Evolutionary conservation across 2,113 vertebrate genomes (phyloP).

Genomic region (Coryphaenoides rupestris): DNA sequence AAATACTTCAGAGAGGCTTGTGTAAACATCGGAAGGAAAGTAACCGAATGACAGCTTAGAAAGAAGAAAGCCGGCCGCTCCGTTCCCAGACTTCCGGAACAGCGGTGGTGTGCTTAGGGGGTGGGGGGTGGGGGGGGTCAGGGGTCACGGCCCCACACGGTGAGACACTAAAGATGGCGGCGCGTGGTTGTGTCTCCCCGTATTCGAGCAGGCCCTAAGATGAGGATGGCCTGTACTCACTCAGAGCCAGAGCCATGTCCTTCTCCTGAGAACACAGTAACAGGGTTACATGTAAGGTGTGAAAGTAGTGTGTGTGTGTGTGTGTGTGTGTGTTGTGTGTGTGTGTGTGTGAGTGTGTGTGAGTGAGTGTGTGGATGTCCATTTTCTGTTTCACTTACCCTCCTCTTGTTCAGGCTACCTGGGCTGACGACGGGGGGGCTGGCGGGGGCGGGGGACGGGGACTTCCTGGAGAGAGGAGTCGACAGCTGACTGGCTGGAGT

Average conservation of each 20-base stretch:
- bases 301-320: conserved; percentile 14
- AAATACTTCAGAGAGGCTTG: too few species aligned
- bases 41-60: too few species aligned
- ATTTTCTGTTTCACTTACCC: conserved; percentile 81
- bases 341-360: background rate
- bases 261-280: conserved; percentile 79
- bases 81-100: conserved; percentile 33
- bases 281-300: conserved; percentile 56
- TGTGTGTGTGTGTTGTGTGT: conserved; percentile 2
- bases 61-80: conserved; percentile 19
- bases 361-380: background rate
- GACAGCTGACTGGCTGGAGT: conserved; percentile 93
- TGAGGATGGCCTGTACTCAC: conserved; percentile 64
- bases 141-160: conserved; percentile 25
- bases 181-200: conserved; percentile 45
- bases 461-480: conserved; percentile 89
- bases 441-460: conserved; percentile 90
- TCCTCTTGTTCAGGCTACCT: conserved; percentile 85
- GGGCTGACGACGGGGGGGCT: conserved; percentile 92
- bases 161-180: conserved; percentile 52
- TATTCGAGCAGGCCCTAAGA: conserved; percentile 60
- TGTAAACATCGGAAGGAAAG: too few species aligned
- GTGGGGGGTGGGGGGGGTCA: conserved; percentile 23
- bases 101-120: conserved; percentile 24
- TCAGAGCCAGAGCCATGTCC: conserved; percentile 61